These are phyloP conservation scores for Muntiacus muntjak DNA, from an alignment of 2,113 vertebrate genomes.

Conservation along the genomic window DNA sequence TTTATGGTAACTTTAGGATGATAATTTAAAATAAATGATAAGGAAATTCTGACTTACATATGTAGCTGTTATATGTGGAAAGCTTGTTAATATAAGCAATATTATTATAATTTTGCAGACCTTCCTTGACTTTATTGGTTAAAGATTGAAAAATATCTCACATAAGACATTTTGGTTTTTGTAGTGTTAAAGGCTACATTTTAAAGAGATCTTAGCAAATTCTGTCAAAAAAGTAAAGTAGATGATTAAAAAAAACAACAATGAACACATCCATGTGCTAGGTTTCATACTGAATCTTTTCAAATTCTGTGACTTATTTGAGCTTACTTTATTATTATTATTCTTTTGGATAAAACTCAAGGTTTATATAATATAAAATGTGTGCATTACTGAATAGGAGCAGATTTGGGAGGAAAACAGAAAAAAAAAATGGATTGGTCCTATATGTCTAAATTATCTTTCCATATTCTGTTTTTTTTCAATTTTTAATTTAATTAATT, in stretches of 20 bases:
- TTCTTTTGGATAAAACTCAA: background rate
- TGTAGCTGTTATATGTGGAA: background rate
- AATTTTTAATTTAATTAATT: too few relatives aligned
- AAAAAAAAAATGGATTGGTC: background rate
- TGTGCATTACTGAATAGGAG: background rate
- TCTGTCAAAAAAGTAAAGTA: constrained; percentile 12
- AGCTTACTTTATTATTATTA: background rate
- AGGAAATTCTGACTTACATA: background rate
- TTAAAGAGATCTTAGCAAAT: background rate
- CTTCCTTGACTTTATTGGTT: background rate
- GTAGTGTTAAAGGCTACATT: background rate
- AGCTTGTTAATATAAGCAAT: background rate
- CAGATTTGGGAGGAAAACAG: background rate
- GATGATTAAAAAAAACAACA: constrained; percentile 30
- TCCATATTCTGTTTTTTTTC: background rate
- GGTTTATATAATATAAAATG: background rate
- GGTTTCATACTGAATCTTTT: constrained; percentile 39
- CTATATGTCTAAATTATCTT: background rate
- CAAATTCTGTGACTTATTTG: background rate
- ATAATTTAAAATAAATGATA: background rate
- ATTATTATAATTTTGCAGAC: background rate
- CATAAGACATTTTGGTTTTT: background rate
- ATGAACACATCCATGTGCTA: constrained; percentile 25
- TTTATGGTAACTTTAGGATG: background rate
- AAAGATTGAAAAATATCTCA: background rate